Evolutionary conservation across 2,113 vertebrate genomes (phyloP), one percentile per base, ranked within the genome.

Genomic region (Sardina pilchardus): DNA sequence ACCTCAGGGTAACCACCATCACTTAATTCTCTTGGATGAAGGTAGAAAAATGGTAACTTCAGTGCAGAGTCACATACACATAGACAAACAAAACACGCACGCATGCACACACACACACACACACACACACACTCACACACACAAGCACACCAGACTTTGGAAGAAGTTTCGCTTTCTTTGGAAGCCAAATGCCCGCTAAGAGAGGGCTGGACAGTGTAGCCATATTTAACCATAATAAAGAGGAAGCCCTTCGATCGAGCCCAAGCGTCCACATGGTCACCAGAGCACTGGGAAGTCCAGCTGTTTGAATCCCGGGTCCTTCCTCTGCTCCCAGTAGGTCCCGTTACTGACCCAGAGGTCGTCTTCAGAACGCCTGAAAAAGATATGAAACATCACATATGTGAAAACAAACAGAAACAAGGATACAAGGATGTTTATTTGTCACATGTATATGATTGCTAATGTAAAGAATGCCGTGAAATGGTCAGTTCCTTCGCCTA

Each of bases 321-420:
- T 96, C 36, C 97, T 96, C 88, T 95, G 92, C 43, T 97, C 96
- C 96, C 98, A 96, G 91, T 99, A 99, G 0, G 95, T 95, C 89
- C 95, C 95, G 43, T 96, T 98, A 95, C 96, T 98, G 88, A 98
- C 94, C 98, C 98, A 99, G 0, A 94, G 95, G 83, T 99, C 98
- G 26, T 97, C 94, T 0, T 36, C 93, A 21, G 97, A 96, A 93
- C 96, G 97, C 93, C 98, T 99, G 91, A 63, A 83, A 4, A n/a
- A 91, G 82, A 89, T 42, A 92, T 19, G 2, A 87, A 81, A 85
- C 8, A 56, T 0, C 24, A 21, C 24, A 47, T 26, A 26, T 63
- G 56, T 63, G 5, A 63, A 24, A 6, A 8, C n/a, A 0, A 24
- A 26, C 63, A 26, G n/a, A 67, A 10, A 67, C n/a, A n/a, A n/a